Base-by-base conservation (phyloP, 2,888 invertebrate species). In the Yponomeuta plumbellus region DNA sequence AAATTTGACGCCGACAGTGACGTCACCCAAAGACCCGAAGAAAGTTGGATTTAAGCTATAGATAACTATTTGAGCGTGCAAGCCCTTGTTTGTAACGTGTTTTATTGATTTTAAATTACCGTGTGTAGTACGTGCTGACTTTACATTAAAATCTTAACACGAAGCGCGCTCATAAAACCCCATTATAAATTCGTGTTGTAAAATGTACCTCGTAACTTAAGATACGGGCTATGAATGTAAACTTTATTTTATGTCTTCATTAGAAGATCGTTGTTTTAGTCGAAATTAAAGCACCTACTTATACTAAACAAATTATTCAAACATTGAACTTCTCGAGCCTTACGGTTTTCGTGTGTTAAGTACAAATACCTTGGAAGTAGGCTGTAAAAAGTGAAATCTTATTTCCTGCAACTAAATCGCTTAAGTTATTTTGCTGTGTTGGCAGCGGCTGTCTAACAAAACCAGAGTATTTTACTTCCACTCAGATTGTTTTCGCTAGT, bases 191-290 rank as follows among this genome's bases (percentile, higher is more conserved):
- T 17, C 44, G 17, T 52, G 44, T 52, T 52, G 17, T 52, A 17
- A 52, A 52, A 52, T 52, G 44, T 52, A 52, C 44, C 44, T 52
- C 44, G 44, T 52, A 52, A 52, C 44, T 17, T 52, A 52, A 52
- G 44, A 52, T 52, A 52, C 44, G 44, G 44, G 44, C 44, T 52
- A 52, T 52, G 44, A 17, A 17, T 52, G 44, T 52, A 52, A 13
- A 52, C 13, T 52, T 52, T 13, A 44, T 44, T 44, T 44, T 52
- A 52, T 4, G 44, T 52, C 44, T 52, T 52, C 44, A 52, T 52
- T 52, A 52, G 17, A 13, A 52, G 44, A 52, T 52, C 17, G 17
- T 52, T 52, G 17, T 17, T 52, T 17, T 17, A 17, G 44, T 17
- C 17, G 13, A 52, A 34, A 10, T 34, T 34, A 34, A 34, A 34